These are phyloP conservation scores for Pyxicephalus adspersus DNA, from an alignment of 2,113 vertebrate species.

Conservation along the genomic window DNA sequence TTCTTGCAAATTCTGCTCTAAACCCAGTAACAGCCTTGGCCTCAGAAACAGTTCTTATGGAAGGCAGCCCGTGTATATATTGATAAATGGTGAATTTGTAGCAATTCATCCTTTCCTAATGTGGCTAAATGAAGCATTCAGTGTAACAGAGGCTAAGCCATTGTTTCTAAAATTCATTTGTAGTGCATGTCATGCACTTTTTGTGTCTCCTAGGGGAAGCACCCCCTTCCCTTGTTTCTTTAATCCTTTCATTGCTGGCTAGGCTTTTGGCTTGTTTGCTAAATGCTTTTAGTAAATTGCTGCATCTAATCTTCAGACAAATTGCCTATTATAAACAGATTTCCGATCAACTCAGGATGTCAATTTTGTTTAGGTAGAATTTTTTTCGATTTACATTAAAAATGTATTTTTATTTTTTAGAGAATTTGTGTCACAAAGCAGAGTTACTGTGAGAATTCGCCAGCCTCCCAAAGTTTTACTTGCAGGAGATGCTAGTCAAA, in stretches of 20 bases:
- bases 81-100: slow-evolving; percentile 81
- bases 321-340: too few relatives aligned
- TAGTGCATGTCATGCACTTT: slow-evolving; percentile 40
- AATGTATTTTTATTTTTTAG: too few relatives aligned
- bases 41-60: slow-evolving; percentile 57
- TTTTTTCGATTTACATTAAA: neutral
- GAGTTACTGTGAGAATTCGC: too few relatives aligned
- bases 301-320: neutral
- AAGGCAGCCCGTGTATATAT: slow-evolving; percentile 62
- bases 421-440: too few relatives aligned
- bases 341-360: neutral
- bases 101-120: slow-evolving; percentile 79
- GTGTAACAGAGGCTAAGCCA: slow-evolving; percentile 67
- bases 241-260: slow-evolving; percentile 51
- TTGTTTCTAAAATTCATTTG: slow-evolving; percentile 61
- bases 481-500: too few relatives aligned
- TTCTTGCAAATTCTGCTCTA: slow-evolving; percentile 60
- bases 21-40: slow-evolving; percentile 47
- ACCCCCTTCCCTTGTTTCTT: slow-evolving; percentile 24
- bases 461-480: too few relatives aligned
- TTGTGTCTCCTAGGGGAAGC: slow-evolving; percentile 20
- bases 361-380: neutral
- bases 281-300: neutral
- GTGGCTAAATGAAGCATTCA: slow-evolving; percentile 80
- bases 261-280: slow-evolving; percentile 10